These are phyloP conservation scores for Phrynocephalus vlangalii DNA, from an alignment of 2,797 vertebrate genomes.

Conservation along the genomic window DNA sequence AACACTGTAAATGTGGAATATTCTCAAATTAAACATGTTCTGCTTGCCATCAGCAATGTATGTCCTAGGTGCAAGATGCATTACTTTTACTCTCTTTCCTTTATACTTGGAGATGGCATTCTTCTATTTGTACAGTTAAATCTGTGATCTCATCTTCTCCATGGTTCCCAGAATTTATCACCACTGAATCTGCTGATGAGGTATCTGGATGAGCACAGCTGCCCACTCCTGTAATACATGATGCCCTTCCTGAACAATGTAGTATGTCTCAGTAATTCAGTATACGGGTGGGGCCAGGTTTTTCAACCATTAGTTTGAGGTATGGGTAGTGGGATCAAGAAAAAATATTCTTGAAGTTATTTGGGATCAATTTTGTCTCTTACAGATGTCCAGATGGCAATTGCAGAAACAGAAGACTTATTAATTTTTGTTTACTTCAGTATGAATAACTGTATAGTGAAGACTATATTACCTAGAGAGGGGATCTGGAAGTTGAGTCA, in stretches of 20 bases:
- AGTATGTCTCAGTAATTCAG: neutral
- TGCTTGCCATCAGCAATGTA: conserved; percentile 11
- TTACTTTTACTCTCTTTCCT: neutral
- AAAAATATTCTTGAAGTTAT: neutral
- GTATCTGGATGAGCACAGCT: too few relatives aligned
- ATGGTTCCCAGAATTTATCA: too few relatives aligned
- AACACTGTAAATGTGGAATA: conserved; percentile 2
- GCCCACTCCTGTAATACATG: neutral
- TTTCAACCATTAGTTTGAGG: neutral
- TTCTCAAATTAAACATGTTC: conserved; percentile 5
- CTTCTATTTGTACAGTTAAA: neutral
- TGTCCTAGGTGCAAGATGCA: neutral
- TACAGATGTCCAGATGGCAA: neutral
- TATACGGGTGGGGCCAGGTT: neutral
- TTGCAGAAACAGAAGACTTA: neutral
- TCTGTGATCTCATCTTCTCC: neutral
- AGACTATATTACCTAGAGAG: too few relatives aligned
- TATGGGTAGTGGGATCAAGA: neutral
- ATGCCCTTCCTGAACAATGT: too few relatives aligned
- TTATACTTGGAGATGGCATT: neutral
- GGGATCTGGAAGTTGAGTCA: too few relatives aligned
- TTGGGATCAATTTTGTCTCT: neutral
- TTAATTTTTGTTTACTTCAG: neutral
- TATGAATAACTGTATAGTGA: neutral
- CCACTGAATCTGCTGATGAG: too few relatives aligned